These are phyloP conservation scores for Grammomys surdaster DNA, from an alignment of 2,113 vertebrate species.

Conservation along the genomic window DNA sequence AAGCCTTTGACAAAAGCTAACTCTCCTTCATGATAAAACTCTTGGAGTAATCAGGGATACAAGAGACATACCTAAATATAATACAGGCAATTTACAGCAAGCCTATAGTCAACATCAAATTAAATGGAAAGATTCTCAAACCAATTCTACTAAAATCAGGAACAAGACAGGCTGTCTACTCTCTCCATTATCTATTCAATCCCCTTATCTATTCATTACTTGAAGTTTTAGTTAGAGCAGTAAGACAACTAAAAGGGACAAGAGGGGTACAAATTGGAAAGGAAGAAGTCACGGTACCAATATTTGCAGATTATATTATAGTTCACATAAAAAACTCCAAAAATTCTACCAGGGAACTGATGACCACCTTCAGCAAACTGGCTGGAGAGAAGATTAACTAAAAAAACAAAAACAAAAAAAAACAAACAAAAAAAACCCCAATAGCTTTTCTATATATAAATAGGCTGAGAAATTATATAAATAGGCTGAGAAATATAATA, in stretches of 20 bases:
- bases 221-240: neutral
- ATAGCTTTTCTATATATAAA: too few species aligned
- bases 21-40: too few species aligned
- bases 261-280: neutral
- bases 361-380: neutral
- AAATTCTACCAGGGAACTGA: neutral
- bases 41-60: too few species aligned
- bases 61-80: too few species aligned
- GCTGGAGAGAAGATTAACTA: too few species aligned
- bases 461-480: neutral
- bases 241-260: neutral
- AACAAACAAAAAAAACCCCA: too few species aligned
- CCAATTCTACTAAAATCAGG: neutral
- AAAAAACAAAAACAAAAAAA: too few species aligned
- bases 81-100: too few species aligned
- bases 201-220: neutral
- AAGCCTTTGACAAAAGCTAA: too few species aligned
- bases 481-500: neutral
- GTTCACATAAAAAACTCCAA: neutral
- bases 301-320: neutral
- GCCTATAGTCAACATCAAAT: neutral
- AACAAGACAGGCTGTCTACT: neutral
- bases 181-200: neutral
- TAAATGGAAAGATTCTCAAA: neutral
- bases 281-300: neutral